Percentiles rank a stretch among this genome's conserved stretches.
These are phyloP conservation scores for Ceratina japonica DNA, from an alignment of 1,140 invertebrate species.

Conservation along the genomic window DNA sequence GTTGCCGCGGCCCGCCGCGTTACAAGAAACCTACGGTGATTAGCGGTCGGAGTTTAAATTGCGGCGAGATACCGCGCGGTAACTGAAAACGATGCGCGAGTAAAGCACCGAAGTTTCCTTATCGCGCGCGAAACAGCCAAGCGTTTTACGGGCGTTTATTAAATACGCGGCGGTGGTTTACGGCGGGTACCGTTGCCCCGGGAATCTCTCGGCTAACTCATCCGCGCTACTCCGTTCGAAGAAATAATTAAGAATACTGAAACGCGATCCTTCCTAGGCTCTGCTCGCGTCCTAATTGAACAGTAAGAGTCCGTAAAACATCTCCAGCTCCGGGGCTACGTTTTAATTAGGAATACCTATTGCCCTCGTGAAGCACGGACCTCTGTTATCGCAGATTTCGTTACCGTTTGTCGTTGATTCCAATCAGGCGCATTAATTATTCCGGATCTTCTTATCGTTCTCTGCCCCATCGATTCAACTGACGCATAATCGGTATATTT, in stretches of 20 bases:
- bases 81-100: not conserved
- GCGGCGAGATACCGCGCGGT: constrained; percentile 12
- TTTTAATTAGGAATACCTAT: too few relatives aligned
- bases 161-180: not conserved
- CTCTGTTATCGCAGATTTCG: too few relatives aligned
- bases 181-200: too few relatives aligned
- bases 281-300: too few relatives aligned
- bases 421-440: constrained; percentile 6
- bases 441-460: too few relatives aligned
- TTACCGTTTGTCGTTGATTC: too few relatives aligned
- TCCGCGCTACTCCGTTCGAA: too few relatives aligned
- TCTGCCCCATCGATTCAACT: too few relatives aligned
- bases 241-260: too few relatives aligned
- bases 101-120: constrained; percentile 34
- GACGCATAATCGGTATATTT: not conserved
- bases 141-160: constrained; percentile 13
- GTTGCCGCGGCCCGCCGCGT: constrained; percentile 14
- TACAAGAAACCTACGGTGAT: constrained; percentile 49
- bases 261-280: too few relatives aligned
- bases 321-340: too few relatives aligned
- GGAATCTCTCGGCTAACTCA: not conserved
- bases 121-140: constrained; percentile 5
- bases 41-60: constrained; percentile 26
- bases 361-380: not conserved
- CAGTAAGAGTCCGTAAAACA: too few relatives aligned